Evolutionary conservation across 2,113 vertebrate species (phyloP).

Genomic region (Mus spicilegus): DNA sequence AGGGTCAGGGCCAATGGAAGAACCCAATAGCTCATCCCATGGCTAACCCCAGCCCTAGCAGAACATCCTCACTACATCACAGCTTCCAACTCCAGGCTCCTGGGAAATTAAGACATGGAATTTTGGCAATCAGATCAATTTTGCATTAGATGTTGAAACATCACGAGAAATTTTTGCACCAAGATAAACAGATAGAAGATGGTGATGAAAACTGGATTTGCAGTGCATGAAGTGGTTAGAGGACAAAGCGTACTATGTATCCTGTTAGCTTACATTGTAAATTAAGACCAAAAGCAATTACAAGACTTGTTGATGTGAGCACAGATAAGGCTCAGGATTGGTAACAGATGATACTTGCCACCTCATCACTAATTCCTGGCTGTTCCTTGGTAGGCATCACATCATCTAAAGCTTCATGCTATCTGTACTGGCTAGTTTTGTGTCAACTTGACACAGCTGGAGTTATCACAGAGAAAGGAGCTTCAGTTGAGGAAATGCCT

Average conservation of each 20-base stretch:
- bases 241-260: constrained; percentile 83
- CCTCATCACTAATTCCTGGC: constrained; percentile 48
- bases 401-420: background rate
- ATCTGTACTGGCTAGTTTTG: too few relatives aligned
- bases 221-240: constrained; percentile 85
- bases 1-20: background rate
- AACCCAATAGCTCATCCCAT: background rate
- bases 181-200: constrained; percentile 89
- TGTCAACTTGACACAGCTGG: too few relatives aligned
- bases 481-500: too few relatives aligned
- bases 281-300: constrained; percentile 75
- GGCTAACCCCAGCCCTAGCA: background rate
- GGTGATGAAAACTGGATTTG: constrained; percentile 88
- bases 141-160: background rate
- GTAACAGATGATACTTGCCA: constrained; percentile 59
- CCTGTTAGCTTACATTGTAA: constrained; percentile 88
- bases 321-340: background rate
- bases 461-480: too few relatives aligned
- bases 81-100: background rate
- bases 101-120: background rate
- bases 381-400: constrained; percentile 48
- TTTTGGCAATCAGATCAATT: background rate
- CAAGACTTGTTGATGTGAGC: background rate
- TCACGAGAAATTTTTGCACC: background rate
- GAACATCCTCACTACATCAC: background rate